A percentile compares a stretch with the other conserved stretches of the same genome.
Conservation (phyloP, 2,888 invertebrate species). For the Gari tellinella region DNA sequence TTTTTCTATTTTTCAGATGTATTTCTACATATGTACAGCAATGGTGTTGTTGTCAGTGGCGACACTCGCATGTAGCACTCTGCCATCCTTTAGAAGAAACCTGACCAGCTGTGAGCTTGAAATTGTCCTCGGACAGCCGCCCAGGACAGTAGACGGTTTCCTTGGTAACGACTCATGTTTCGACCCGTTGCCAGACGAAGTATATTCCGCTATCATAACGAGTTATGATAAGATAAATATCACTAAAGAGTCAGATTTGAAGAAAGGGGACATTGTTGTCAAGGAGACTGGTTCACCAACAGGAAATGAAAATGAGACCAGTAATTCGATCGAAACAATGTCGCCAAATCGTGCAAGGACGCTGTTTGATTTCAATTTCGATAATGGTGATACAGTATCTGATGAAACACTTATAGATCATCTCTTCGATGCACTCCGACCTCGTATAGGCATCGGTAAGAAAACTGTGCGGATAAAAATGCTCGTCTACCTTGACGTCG, state of each 20-base stretch:
- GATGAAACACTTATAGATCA: conserved; percentile 28
- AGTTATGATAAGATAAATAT: conserved; percentile 23
- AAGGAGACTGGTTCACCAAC: background rate
- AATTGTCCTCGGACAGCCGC: conserved; percentile 30
- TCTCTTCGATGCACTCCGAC: conserved; percentile 34
- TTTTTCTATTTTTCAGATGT: conserved; percentile 33
- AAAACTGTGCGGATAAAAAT: conserved; percentile 52
- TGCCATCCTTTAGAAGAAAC: conserved; percentile 47
- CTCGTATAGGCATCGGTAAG: conserved; percentile 37
- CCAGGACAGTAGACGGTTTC: conserved; percentile 8
- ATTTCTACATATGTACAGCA: conserved; percentile 49
- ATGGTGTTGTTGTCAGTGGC: conserved; percentile 57
- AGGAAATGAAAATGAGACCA: background rate
- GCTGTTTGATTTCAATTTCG: conserved; percentile 19
- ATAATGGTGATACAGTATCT: conserved; percentile 14
- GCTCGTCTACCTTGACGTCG: conserved; percentile 40
- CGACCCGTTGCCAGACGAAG: conserved; percentile 41
- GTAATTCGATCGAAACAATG: background rate
- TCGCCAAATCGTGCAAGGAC: background rate
- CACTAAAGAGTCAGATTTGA: conserved; percentile 11
- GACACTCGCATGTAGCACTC: conserved; percentile 57
- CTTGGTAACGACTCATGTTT: conserved; percentile 27
- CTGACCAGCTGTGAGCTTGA: conserved; percentile 54
- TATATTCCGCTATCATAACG: conserved; percentile 15
- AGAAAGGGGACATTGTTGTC: conserved; percentile 25